Evolutionary conservation across 2,113 vertebrate species (phyloP), one percentile per base, ranked within the genome.

Genomic region (Atherinomorus stipes): DNA sequence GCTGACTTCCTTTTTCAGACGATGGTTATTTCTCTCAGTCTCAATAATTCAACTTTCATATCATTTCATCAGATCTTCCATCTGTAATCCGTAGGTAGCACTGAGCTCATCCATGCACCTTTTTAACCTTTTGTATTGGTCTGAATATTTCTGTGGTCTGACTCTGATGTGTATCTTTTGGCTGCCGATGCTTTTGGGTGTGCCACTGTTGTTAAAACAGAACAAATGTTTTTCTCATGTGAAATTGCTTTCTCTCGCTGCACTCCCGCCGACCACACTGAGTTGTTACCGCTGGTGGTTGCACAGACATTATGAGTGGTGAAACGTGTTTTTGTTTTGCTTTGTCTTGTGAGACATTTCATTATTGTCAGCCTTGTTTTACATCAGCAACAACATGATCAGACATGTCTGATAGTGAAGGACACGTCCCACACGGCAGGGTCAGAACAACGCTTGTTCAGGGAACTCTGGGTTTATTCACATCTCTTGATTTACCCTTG

Each of bases 221-320:
- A 68, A 65, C 76, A 63, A 75, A 80, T 63, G 50, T 53, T 74
- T 78, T 66, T 76, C 45, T 65, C 23, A 12, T 58, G 74, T 64
- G 57, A 68, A 66, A 72, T 64, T 74, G 60, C 44, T 71, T 50
- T 26, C 47, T 53, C 61, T 26, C 64, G 59, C 54, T 42, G 62
- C 64, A 68, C 66, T 78, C 65, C 38, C 16, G 56, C 59, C 15
- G 62, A 66, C 69, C 61, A 38, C 34, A 59, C 45, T 78, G 71
- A 78, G 75, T 64, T 74, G 62, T 60, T 53, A 10, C 54, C 31
- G 63, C 58, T 74, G 67, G 47, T 52, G 58, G 19, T 49, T 10
- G 21, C 62, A 37, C 15, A 51, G 42, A 60, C 60, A 47, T 64
- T 60, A 57, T 23, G 50, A 68, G 37, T 8, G 49, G 52, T 80